These are phyloP conservation scores for Drosophila atroscutellata DNA, from an alignment of 2,888 invertebrate genomes.

Conservation along the genomic window DNA sequence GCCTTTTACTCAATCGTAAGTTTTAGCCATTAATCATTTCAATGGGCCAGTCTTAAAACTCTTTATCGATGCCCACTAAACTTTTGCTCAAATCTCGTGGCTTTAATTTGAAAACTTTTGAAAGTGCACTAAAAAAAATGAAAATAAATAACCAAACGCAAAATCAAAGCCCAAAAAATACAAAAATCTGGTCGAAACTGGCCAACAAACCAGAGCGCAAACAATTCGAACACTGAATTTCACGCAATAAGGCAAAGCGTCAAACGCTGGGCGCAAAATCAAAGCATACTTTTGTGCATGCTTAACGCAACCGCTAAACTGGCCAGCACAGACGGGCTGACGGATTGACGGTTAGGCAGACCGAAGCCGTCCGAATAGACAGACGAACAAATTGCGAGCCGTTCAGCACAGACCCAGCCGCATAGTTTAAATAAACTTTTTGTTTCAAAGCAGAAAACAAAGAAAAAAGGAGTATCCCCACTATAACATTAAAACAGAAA, in stretches of 20 bases:
- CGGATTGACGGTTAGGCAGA: not conserved
- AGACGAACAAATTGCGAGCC: slow-evolving; percentile 32
- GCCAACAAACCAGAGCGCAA: slow-evolving; percentile 46
- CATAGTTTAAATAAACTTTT: slow-evolving; percentile 77
- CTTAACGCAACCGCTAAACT: slow-evolving; percentile 73
- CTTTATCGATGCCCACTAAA: slow-evolving; percentile 19
- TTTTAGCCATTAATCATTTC: slow-evolving; percentile 18
- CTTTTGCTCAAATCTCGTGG: slow-evolving; percentile 52
- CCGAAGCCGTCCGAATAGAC: slow-evolving; percentile 11
- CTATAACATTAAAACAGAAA: slow-evolving; percentile 78
- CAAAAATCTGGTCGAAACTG: slow-evolving; percentile 23
- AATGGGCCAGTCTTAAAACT: slow-evolving; percentile 4
- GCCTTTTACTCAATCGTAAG: slow-evolving; percentile 28
- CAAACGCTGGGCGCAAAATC: slow-evolving; percentile 63
- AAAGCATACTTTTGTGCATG: slow-evolving; percentile 73
- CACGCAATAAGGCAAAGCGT: slow-evolving; percentile 66
- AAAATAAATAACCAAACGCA: slow-evolving; percentile 12
- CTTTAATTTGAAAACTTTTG: slow-evolving; percentile 72
- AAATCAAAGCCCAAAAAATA: slow-evolving; percentile 28
- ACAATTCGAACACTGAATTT: slow-evolving; percentile 75
- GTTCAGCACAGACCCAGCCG: slow-evolving; percentile 52
- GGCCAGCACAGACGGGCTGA: slow-evolving; percentile 37
- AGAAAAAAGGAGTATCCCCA: slow-evolving; percentile 38
- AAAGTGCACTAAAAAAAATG: slow-evolving; percentile 1
- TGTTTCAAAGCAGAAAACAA: slow-evolving; percentile 62